A percentile compares a stretch with the other conserved stretches of the same genome.
These are phyloP conservation scores for Drosophila testacea DNA, from an alignment of 2,888 invertebrate genomes.

Conservation along the genomic window DNA sequence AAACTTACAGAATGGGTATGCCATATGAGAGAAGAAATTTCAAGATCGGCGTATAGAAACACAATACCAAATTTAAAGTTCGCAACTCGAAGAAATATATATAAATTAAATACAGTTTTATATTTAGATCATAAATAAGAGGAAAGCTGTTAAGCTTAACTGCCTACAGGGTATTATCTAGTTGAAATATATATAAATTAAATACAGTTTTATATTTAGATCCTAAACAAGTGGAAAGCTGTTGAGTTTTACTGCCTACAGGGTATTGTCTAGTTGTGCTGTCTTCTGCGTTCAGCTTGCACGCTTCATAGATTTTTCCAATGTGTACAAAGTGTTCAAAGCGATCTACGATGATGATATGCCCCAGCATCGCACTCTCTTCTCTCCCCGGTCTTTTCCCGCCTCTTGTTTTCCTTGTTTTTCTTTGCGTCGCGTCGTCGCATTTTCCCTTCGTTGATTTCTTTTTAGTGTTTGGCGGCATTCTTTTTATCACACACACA, in stretches of 20 bases:
- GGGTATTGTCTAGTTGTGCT: background rate
- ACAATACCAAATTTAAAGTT: too few species aligned
- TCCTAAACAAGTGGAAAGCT: too few species aligned
- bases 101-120: too few species aligned
- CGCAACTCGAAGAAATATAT: too few species aligned
- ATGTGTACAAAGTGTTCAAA: slow-evolving; percentile 29
- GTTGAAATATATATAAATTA: too few species aligned
- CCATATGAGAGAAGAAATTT: too few species aligned
- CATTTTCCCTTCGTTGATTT: slow-evolving; percentile 6
- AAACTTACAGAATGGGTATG: background rate
- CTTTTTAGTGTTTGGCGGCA: slow-evolving; percentile 43
- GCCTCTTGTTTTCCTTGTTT: background rate
- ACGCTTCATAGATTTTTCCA: slow-evolving; percentile 37
- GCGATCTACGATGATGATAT: slow-evolving; percentile 37
- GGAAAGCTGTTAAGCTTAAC: too few species aligned
- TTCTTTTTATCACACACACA: slow-evolving; percentile 53
- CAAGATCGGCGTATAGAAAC: too few species aligned
- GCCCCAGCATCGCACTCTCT: slow-evolving; percentile 1
- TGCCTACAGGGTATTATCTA: background rate
- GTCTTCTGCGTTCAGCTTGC: background rate
- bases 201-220: too few species aligned
- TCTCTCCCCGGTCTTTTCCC: background rate
- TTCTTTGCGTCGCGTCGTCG: background rate
- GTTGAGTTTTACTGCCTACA: background rate
- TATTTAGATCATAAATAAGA: too few species aligned